Percentiles rank a stretch among this genome's conserved stretches.
Conservation (phyloP, 2,797 vertebrate species). For the Alectoris magna region DNA sequence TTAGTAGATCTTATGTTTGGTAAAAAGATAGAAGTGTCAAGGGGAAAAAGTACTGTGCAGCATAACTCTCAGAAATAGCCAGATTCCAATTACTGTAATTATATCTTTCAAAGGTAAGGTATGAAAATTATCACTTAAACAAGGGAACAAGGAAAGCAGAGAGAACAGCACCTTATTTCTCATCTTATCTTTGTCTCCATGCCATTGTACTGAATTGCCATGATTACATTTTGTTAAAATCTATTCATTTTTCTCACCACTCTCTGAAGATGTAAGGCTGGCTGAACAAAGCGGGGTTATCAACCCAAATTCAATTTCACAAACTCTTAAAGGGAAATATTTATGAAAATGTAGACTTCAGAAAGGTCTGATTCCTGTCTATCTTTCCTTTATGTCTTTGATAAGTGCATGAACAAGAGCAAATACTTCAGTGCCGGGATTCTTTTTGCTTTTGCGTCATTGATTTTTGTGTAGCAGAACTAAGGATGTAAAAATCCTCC, state of each 20-base stretch:
- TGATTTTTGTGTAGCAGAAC: not conserved
- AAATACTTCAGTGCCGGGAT: not conserved
- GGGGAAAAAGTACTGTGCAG: slow-evolving; percentile 26
- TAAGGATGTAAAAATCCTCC: not conserved
- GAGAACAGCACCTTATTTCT: slow-evolving; percentile 58
- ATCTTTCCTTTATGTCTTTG: slow-evolving; percentile 15
- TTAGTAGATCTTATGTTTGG: slow-evolving; percentile 50
- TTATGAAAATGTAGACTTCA: slow-evolving; percentile 53
- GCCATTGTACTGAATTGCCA: slow-evolving; percentile 59
- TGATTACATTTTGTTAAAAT: slow-evolving; percentile 66
- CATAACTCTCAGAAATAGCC: slow-evolving; percentile 63
- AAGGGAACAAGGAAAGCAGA: slow-evolving; percentile 41
- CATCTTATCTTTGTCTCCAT: slow-evolving; percentile 71
- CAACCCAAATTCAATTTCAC: slow-evolving; percentile 57
- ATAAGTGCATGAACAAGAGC: not conserved
- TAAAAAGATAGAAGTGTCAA: slow-evolving; percentile 67
- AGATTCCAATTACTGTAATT: slow-evolving; percentile 77
- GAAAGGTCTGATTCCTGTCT: slow-evolving; percentile 23
- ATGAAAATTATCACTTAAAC: slow-evolving; percentile 62
- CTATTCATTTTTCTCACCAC: slow-evolving; percentile 51
- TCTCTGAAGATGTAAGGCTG: slow-evolving; percentile 40
- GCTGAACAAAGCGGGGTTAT: slow-evolving; percentile 65
- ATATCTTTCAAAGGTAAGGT: slow-evolving; percentile 73
- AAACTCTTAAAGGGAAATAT: slow-evolving; percentile 54
- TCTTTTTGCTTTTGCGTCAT: not conserved